A percentile compares a stretch with the other conserved stretches of the same genome.
Evolutionary conservation across 2,888 invertebrate species (phyloP).

Genomic region (Chaitophorus viminalis): DNA sequence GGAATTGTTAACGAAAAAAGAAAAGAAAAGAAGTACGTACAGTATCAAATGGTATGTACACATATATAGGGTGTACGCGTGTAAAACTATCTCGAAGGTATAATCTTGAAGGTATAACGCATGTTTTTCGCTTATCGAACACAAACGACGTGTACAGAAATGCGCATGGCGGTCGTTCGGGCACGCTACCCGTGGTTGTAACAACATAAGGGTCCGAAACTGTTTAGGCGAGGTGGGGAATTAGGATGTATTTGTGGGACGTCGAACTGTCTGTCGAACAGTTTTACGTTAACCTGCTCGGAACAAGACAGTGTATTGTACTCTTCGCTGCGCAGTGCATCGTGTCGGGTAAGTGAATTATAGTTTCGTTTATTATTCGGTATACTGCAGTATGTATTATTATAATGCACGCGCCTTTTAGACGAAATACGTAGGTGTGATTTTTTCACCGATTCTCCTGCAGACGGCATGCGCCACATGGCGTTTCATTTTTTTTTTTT

Average conservation of each 20-base stretch:
- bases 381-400: not conserved
- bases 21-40: no score
- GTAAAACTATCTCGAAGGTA: not conserved
- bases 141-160: not conserved
- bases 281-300: constrained; percentile 47
- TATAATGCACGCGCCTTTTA: not conserved
- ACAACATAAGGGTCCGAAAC: constrained; percentile 27
- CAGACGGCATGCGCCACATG: not conserved
- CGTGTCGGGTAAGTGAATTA: constrained; percentile 1
- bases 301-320: constrained; percentile 21
- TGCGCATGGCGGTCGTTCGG: not conserved
- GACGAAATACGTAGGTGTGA: not conserved
- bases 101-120: not conserved
- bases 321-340: not conserved
- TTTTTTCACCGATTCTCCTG: not conserved
- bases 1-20: no score
- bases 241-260: constrained; percentile 32
- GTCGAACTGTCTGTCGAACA: constrained; percentile 52
- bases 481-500: not conserved
- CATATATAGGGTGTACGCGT: no score
- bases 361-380: not conserved
- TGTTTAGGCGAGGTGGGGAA: constrained; percentile 44
- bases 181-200: not conserved
- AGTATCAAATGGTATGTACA: no score
- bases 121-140: not conserved